These are phyloP conservation scores for Rafetus swinhoei DNA, from an alignment of 2,113 vertebrate species.

Conservation along the genomic window DNA sequence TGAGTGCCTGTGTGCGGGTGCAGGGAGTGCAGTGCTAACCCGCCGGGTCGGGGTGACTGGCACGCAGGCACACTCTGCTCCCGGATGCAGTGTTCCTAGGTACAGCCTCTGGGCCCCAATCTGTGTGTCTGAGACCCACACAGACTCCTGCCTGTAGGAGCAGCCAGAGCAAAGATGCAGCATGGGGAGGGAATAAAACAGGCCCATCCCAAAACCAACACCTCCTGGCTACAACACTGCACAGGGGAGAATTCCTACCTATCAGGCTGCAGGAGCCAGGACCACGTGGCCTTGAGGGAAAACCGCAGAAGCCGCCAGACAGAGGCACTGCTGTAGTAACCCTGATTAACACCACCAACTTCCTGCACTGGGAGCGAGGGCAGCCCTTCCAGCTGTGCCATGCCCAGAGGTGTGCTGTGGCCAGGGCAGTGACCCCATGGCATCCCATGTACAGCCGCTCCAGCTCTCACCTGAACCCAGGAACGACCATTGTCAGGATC, in stretches of 20 bases:
- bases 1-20: background rate
- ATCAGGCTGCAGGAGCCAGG: background rate
- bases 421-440: too few relatives aligned
- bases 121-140: background rate
- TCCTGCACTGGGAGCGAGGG: background rate
- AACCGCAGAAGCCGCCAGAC: background rate
- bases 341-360: background rate
- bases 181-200: background rate
- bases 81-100: too few relatives aligned
- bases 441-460: background rate
- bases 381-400: background rate
- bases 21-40: background rate
- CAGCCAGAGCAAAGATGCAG: background rate
- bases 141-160: background rate
- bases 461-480: slow-evolving; percentile 90
- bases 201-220: background rate
- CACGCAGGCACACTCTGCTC: background rate
- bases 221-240: rapidly evolving
- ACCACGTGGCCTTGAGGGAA: background rate
- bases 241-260: background rate
- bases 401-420: background rate
- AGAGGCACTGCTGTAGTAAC: background rate
- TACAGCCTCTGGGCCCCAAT: background rate
- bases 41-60: background rate
- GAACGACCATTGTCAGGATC: slow-evolving; percentile 87